A percentile compares a stretch with the other conserved stretches of the same genome.
phyloP scores from a whole-genome alignment of 1,140 invertebrate species.

The Conus betulinus region DNA sequence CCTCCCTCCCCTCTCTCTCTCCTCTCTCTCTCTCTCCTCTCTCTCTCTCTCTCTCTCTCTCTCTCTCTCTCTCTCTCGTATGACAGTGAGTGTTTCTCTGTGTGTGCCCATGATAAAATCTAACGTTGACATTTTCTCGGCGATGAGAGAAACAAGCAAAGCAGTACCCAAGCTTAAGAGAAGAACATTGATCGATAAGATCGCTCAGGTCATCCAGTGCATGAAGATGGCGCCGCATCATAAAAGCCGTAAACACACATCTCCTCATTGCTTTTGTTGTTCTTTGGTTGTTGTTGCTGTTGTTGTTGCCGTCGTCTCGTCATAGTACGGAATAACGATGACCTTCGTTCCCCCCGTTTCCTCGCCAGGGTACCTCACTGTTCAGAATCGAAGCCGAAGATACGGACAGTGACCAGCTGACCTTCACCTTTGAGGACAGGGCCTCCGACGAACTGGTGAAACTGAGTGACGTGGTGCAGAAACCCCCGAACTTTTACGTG shows the following conservation, averaged over 20 bases:
- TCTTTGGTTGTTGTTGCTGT: no score
- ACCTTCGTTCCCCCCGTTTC: no score
- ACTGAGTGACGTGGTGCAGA: neutral
- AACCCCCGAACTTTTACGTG: neutral
- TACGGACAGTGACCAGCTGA: neutral
- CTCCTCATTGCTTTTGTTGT: no score
- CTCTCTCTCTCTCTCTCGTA: neutral
- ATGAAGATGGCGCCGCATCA: no score
- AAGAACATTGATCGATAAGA: no score
- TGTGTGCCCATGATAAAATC: neutral
- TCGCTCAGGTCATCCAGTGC: no score
- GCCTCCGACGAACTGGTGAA: neutral
- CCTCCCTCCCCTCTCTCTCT: no score
- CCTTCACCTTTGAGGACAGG: neutral
- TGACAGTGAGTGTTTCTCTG: neutral
- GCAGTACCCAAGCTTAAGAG: no score
- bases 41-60: no score
- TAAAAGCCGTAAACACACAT: no score
- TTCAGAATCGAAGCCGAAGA: neutral
- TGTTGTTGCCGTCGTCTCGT: no score
- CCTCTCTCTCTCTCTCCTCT: neutral
- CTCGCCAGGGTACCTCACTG: neutral
- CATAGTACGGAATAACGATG: no score
- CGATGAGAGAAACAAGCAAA: neutral
- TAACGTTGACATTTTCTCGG: neutral